Base-by-base conservation (phyloP, 2,888 invertebrate species). In the Stenodera caucasica region DNA sequence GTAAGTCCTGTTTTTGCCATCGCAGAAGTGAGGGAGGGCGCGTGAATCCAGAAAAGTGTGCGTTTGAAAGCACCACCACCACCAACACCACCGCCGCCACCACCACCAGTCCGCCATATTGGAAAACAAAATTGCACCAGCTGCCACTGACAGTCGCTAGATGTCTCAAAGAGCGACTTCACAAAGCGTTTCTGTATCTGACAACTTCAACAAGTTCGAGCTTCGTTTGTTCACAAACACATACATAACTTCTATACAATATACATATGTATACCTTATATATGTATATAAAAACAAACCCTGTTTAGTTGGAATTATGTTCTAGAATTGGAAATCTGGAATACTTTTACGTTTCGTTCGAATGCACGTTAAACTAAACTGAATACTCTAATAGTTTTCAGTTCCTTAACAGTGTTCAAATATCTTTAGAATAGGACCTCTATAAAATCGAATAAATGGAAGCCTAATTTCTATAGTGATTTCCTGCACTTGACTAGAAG, bases 151-250 rank as follows among this genome's bases (percentile, higher is more conserved):
- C 78, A 78, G 77, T 76, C 77, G 76, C 77, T 78, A 77, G 78
- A 78, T 78, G 78, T 78, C 78, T 78, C 78, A 78, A 78, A 78
- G 78, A 78, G 77, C 76, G 75, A 72, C 71, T 74, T 76, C 77
- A 76, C 75, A 77, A 76, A 75, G 76, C 77, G 71, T 68, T 72
- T 54, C 72, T 77, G 77, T 71, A 67, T 67, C 75, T 77, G 77
- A 77, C 77, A 77, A 77, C 77, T 76, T 77, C 76, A 77, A 77
- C 77, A 77, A 77, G 75, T 76, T 77, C 75, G 73, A 72, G 77
- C 74, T 75, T 74, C 74, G 76, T 74, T 75, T 74, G 76, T 74
- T 74, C 74, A 69, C 60, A 61, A 68, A 45, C 45, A 45, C 45
- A 45, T 12, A 45, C 21, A n/a, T n/a, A n/a, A 18, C 45, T 7